Percentiles rank a stretch among this genome's conserved stretches.
Evolutionary conservation across 2,888 invertebrate genomes (phyloP).

Genomic region (Hylaea fasciaria): DNA sequence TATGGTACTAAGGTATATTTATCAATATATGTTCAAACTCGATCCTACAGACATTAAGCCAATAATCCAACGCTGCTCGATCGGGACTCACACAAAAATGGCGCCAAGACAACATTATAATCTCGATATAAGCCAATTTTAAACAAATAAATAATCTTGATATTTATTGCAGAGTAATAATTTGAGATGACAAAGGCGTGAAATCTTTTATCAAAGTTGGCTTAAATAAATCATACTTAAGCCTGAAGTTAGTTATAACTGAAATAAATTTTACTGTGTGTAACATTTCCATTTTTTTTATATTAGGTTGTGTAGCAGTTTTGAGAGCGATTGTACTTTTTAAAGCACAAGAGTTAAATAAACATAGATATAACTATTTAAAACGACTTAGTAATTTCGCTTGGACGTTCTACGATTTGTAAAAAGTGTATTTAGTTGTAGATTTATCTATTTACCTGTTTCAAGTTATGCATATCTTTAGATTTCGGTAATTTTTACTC

Average conservation of each 20-base stretch:
- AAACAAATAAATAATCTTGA: conserved; percentile 29
- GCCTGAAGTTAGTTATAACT: not conserved
- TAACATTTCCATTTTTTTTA: not conserved
- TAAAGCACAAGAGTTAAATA: conserved; percentile 56
- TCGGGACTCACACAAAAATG: conserved; percentile 41
- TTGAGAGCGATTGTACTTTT: conserved; percentile 51
- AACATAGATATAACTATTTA: conserved; percentile 69
- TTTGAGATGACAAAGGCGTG: conserved; percentile 23
- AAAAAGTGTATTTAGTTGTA: conserved; percentile 84
- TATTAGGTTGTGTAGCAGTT: conserved; percentile 40
- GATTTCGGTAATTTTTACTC: conserved; percentile 71
- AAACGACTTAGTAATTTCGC: conserved; percentile 76
- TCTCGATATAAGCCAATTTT: conserved; percentile 31
- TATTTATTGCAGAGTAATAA: conserved; percentile 33
- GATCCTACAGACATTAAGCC: not conserved
- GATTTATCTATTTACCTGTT: conserved; percentile 79
- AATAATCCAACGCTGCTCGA: conserved; percentile 43
- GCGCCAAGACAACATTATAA: conserved; percentile 31
- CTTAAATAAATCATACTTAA: conserved; percentile 12
- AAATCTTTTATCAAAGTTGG: conserved; percentile 8
- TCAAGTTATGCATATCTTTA: conserved; percentile 83
- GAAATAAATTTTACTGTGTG: conserved; percentile 8
- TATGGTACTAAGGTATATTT: conserved; percentile 3
- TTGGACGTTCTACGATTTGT: conserved; percentile 79
- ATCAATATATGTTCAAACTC: not conserved